phyloP scores from a whole-genome alignment of 2,113 vertebrate genomes.

The Neodontobutis hainanensis region DNA sequence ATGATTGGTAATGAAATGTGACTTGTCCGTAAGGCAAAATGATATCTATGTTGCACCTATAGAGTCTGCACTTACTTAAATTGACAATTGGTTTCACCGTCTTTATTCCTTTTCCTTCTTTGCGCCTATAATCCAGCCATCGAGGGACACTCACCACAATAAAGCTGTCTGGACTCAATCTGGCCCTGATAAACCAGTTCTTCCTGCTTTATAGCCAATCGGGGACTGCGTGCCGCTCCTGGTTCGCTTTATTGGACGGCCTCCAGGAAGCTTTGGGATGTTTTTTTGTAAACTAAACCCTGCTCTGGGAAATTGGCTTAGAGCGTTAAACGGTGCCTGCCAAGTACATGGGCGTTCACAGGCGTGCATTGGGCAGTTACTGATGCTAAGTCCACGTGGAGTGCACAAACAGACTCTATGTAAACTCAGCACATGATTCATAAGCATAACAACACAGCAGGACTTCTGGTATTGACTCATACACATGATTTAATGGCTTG shows the following conservation, averaged over 20 bases:
- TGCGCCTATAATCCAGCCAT: slow-evolving; percentile 45
- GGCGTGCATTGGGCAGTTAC: not conserved
- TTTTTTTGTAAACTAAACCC: slow-evolving; percentile 49
- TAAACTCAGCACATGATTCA: not conserved
- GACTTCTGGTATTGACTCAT: not conserved
- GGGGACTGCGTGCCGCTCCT: slow-evolving; percentile 2
- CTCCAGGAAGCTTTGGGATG: slow-evolving; percentile 61
- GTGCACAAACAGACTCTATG: not conserved
- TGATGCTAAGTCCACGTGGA: too few species aligned
- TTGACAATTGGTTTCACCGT: not conserved
- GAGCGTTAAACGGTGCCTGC: slow-evolving; percentile 19
- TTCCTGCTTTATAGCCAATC: slow-evolving; percentile 57
- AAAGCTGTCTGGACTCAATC: slow-evolving; percentile 65
- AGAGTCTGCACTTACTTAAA: too few species aligned
- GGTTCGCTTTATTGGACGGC: slow-evolving; percentile 48
- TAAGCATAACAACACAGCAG: slow-evolving; percentile 7
- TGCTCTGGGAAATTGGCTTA: slow-evolving; percentile 61
- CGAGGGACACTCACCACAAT: slow-evolving; percentile 39
- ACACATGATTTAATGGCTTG: not conserved
- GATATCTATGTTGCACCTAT: too few species aligned
- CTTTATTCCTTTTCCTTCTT: slow-evolving; percentile 6
- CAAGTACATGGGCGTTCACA: slow-evolving; percentile 26
- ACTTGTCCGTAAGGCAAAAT: too few species aligned
- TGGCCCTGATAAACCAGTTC: slow-evolving; percentile 44
- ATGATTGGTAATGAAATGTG: too few species aligned